A percentile compares a stretch with the other conserved stretches of the same genome.
These are phyloP conservation scores for Microplitis mediator DNA, from an alignment of 1,140 invertebrate species.

Conservation along the genomic window DNA sequence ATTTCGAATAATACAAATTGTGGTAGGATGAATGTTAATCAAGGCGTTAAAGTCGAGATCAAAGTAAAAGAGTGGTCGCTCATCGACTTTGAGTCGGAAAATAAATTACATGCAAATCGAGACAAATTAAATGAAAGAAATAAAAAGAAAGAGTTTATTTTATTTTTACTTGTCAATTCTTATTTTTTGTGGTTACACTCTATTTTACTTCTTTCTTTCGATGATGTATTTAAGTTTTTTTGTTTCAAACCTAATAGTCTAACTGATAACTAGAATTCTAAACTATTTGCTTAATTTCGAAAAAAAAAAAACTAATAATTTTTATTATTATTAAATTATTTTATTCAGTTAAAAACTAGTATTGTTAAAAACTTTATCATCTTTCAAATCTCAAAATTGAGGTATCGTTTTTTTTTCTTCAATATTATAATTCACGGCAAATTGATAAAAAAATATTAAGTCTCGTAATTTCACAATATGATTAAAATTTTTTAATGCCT, in stretches of 20 bases:
- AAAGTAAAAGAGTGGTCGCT: conserved; percentile 31
- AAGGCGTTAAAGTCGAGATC: conserved; percentile 33
- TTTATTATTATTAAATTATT: no score
- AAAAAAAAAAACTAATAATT: no score
- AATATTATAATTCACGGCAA: no score
- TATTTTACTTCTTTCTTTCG: not conserved
- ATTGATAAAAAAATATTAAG: no score
- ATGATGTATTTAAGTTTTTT: conserved; percentile 36
- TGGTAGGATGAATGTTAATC: conserved; percentile 8
- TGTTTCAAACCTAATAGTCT: conserved; percentile 41
- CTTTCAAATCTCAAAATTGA: no score
- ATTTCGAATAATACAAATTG: not conserved
- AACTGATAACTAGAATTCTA: conserved; percentile 39
- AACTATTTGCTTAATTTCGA: no score
- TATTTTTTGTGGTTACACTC: conserved; percentile 33
- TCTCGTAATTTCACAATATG: no score
- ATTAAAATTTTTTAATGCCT: no score
- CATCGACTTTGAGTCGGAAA: conserved; percentile 26
- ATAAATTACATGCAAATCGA: conserved; percentile 48
- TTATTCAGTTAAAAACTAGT: no score
- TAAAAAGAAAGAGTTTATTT: conserved; percentile 38
- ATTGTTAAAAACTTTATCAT: no score
- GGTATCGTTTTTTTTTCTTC: no score
- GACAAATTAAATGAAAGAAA: conserved; percentile 26
- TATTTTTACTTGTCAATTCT: conserved; percentile 29